Conservation (phyloP, 2,888 invertebrate species). For the Lamellibrachia columna region DNA sequence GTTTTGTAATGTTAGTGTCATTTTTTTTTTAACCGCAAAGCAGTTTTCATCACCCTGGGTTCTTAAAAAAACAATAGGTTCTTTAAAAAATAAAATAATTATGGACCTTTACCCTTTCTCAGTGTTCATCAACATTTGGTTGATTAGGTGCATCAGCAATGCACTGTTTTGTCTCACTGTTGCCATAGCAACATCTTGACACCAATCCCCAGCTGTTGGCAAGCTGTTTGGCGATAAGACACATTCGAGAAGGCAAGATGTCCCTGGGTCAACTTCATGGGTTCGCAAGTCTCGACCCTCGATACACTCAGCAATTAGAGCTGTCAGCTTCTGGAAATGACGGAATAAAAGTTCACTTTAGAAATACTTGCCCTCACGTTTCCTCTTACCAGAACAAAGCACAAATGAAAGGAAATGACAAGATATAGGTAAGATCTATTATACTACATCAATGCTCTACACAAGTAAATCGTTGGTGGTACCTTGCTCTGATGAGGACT, state of each 20-base stretch:
- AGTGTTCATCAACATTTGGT: conserved; percentile 7
- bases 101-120: conserved; percentile 7
- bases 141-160: conserved; percentile 31
- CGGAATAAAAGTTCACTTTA: neutral
- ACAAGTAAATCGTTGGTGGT: too few species aligned
- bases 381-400: neutral
- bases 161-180: conserved; percentile 29
- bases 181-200: conserved; percentile 31
- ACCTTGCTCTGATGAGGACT: too few species aligned
- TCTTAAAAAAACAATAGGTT: neutral
- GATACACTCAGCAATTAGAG: conserved; percentile 23
- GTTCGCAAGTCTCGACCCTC: conserved; percentile 21
- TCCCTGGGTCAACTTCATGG: neutral
- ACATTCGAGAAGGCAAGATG: conserved; percentile 29
- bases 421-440: too few species aligned
- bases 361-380: neutral
- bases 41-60: neutral
- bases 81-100: neutral
- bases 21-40: neutral
- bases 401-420: neutral
- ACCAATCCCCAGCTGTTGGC: conserved; percentile 30
- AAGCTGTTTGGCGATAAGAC: conserved; percentile 33
- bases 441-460: too few species aligned
- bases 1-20: too few species aligned
- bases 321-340: conserved; percentile 21